A percentile compares a stretch with the other conserved stretches of the same genome.
Conservation (phyloP, 2,888 invertebrate species). For the Tenodera sinensis region DNA sequence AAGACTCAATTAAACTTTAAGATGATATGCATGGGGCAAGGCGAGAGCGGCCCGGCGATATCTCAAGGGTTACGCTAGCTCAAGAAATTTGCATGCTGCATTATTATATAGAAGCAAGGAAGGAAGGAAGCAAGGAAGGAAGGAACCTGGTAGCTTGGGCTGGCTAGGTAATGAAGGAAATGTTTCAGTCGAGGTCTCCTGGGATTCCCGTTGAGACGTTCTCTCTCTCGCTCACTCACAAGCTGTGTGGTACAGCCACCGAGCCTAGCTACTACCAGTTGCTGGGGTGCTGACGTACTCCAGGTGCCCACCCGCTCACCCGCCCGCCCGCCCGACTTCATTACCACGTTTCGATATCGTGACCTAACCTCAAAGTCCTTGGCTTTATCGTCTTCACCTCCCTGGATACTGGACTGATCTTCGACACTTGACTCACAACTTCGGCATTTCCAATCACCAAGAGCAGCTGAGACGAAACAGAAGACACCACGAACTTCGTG, state of each 20-base stretch:
- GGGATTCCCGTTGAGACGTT: slow-evolving; percentile 13
- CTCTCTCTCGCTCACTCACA: background rate
- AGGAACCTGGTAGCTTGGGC: slow-evolving; percentile 16
- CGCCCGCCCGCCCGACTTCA: too few species aligned
- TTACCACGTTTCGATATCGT: background rate
- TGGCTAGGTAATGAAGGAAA: slow-evolving; percentile 33
- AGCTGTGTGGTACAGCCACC: slow-evolving; percentile 1
- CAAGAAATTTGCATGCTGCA: slow-evolving; percentile 34
- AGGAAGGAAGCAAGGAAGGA: background rate
- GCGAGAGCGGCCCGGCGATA: slow-evolving; percentile 47
- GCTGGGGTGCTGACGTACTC: background rate
- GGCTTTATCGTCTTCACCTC: too few species aligned
- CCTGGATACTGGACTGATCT: too few species aligned
- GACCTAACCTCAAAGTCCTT: too few species aligned
- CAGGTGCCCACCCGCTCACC: background rate
- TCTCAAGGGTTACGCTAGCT: slow-evolving; percentile 30
- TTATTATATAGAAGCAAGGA: slow-evolving; percentile 30
- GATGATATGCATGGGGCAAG: slow-evolving; percentile 58
- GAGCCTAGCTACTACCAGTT: background rate
- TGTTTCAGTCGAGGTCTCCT: slow-evolving; percentile 30
- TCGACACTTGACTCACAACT: too few species aligned
- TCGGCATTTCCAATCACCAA: too few species aligned
- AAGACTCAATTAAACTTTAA: slow-evolving; percentile 70
- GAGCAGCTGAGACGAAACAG: too few species aligned
- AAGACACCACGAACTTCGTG: too few species aligned